Conservation (phyloP, 2,797 vertebrate species). For the Anisognathus igniventris region DNA sequence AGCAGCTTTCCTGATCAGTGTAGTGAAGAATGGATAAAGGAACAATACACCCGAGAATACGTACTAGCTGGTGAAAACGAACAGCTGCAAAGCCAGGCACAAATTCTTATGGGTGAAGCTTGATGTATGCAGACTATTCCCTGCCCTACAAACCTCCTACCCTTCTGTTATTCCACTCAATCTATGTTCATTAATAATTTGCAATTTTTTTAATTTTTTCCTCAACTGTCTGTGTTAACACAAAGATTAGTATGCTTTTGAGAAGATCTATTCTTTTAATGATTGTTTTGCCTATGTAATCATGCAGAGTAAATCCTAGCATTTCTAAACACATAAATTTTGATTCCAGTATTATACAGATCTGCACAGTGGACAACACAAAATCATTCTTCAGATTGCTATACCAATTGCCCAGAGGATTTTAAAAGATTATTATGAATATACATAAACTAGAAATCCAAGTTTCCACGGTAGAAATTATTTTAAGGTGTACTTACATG, state of each 20-base stretch:
- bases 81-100: neutral
- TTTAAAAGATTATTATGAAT: neutral
- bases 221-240: neutral
- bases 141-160: neutral
- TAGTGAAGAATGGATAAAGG: neutral
- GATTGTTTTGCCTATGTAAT: neutral
- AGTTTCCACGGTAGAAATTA: neutral
- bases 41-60: neutral
- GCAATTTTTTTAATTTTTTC: neutral
- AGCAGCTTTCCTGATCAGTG: neutral
- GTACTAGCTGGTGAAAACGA: neutral
- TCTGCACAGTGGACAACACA: neutral
- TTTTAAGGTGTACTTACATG: neutral
- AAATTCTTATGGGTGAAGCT: neutral
- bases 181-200: neutral
- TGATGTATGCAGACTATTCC: neutral
- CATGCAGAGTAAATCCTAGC: neutral
- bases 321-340: neutral
- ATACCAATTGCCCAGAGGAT: neutral
- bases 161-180: neutral
- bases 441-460: neutral
- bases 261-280: neutral
- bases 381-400: neutral
- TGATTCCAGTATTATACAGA: neutral
- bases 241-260: neutral